These are phyloP conservation scores for Tenebrosternarchus preto DNA, from an alignment of 2,113 vertebrate species.

Conservation along the genomic window DNA sequence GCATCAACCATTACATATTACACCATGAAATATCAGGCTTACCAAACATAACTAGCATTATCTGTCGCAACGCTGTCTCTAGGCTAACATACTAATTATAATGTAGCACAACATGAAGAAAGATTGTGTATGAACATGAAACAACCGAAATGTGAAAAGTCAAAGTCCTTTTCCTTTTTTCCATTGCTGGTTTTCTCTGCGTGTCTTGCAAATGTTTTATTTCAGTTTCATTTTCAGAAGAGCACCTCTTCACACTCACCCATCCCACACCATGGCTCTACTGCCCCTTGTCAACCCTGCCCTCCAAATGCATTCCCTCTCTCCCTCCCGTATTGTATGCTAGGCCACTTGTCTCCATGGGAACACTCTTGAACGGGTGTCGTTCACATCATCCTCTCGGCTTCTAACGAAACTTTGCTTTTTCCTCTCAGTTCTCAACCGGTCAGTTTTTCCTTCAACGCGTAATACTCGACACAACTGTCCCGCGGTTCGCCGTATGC, in stretches of 20 bases:
- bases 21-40: neutral
- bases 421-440: slow-evolving; percentile 53
- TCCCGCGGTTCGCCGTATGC: slow-evolving; percentile 2
- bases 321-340: slow-evolving; percentile 73
- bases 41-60: neutral
- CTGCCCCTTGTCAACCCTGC: slow-evolving; percentile 49
- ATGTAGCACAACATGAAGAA: neutral
- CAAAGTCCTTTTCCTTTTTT: neutral
- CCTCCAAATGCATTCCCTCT: slow-evolving; percentile 48
- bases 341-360: slow-evolving; percentile 79
- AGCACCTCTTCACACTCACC: slow-evolving; percentile 35
- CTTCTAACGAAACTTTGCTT: slow-evolving; percentile 66
- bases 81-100: neutral
- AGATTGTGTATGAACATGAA: neutral
- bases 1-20: no score
- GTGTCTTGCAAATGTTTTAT: slow-evolving; percentile 24
- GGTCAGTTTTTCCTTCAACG: slow-evolving; percentile 45
- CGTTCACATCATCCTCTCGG: slow-evolving; percentile 77
- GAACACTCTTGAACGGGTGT: slow-evolving; percentile 77
- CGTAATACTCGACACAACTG: slow-evolving; percentile 41
- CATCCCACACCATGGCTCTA: slow-evolving; percentile 59
- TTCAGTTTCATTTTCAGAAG: slow-evolving; percentile 25
- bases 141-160: neutral
- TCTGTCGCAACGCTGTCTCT: neutral
- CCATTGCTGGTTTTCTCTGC: neutral